Evolutionary conservation across 2,797 vertebrate species (phyloP).

Genomic region (Xyrichtys novacula): DNA sequence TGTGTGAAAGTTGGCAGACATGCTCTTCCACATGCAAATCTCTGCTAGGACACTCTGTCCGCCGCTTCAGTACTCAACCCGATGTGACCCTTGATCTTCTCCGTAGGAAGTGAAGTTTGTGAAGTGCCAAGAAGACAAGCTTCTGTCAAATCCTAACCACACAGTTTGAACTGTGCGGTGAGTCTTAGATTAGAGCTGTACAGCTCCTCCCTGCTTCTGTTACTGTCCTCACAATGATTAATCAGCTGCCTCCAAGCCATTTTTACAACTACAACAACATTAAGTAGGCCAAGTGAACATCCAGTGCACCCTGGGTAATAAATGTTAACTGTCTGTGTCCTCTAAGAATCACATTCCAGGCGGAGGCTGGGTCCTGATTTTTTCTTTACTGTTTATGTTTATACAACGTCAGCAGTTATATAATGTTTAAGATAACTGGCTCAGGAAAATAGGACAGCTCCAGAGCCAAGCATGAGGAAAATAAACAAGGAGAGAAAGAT

Average conservation of each 20-base stretch:
- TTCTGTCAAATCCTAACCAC: constrained; percentile 31
- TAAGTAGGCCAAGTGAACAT: constrained; percentile 36
- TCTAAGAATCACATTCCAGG: constrained; percentile 23
- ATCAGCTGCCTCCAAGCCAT: constrained; percentile 31
- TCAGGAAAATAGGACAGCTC: neutral
- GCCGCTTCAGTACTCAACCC: constrained; percentile 5
- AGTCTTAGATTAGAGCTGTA: constrained; percentile 36
- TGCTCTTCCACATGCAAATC: neutral
- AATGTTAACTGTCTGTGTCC: constrained; percentile 13
- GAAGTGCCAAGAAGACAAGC: constrained; percentile 37
- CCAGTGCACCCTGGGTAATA: constrained; percentile 24
- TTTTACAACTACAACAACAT: constrained; percentile 45
- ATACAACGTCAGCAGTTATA: neutral
- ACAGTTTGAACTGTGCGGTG: constrained; percentile 31
- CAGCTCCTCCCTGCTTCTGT: constrained; percentile 31
- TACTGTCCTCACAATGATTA: constrained; percentile 36
- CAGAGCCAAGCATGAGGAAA: neutral
- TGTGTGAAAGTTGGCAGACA: neutral
- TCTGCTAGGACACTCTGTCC: neutral
- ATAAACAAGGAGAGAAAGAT: neutral
- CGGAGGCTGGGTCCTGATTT: constrained; percentile 10
- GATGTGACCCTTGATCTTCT: constrained; percentile 27
- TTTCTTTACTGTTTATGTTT: constrained; percentile 1
- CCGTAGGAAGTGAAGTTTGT: constrained; percentile 21
- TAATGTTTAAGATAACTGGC: neutral